A percentile compares a stretch with the other conserved stretches of the same genome.
These are phyloP conservation scores for Steatornis caripensis DNA, from an alignment of 2,113 vertebrate genomes.

Conservation along the genomic window DNA sequence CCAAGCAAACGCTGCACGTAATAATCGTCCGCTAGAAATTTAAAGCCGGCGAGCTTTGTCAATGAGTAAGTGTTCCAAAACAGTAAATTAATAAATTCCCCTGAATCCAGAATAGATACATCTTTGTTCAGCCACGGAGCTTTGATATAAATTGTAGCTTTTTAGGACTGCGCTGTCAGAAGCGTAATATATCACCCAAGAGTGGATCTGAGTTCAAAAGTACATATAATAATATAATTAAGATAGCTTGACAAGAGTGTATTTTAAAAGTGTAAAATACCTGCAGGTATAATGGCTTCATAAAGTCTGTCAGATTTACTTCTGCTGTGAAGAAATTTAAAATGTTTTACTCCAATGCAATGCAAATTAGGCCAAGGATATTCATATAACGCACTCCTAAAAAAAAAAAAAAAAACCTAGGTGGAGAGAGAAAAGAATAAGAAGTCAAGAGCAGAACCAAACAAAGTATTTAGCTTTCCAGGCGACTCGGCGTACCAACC, in stretches of 20 bases:
- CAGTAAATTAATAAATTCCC: conserved; percentile 70
- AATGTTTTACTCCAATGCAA: conserved; percentile 82
- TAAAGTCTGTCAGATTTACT: conserved; percentile 86
- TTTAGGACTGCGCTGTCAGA: conserved; percentile 73
- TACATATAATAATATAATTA: conserved; percentile 84
- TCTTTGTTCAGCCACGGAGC: conserved; percentile 70
- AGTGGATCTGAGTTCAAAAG: conserved; percentile 79
- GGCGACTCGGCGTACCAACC: not conserved
- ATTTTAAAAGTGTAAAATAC: conserved; percentile 82
- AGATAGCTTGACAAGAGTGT: conserved; percentile 81
- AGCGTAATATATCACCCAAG: conserved; percentile 68
- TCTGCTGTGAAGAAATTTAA: conserved; percentile 82
- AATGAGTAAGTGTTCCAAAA: not conserved
- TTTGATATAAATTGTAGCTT: conserved; percentile 77
- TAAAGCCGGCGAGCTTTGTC: conserved; percentile 9
- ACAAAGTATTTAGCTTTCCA: conserved; percentile 60
- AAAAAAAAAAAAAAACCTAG: conserved; percentile 20
- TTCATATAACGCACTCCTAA: conserved; percentile 60
- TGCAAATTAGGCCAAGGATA: conserved; percentile 79
- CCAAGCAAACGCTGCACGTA: not conserved
- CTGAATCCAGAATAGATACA: conserved; percentile 66
- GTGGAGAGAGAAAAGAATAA: conserved; percentile 33
- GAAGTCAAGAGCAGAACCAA: conserved; percentile 70
- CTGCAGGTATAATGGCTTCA: conserved; percentile 84
- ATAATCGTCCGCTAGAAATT: not conserved